Evolutionary conservation across 2,888 invertebrate genomes (phyloP), one percentile per base, ranked within the genome.

Genomic region (Chironomus tentans): DNA sequence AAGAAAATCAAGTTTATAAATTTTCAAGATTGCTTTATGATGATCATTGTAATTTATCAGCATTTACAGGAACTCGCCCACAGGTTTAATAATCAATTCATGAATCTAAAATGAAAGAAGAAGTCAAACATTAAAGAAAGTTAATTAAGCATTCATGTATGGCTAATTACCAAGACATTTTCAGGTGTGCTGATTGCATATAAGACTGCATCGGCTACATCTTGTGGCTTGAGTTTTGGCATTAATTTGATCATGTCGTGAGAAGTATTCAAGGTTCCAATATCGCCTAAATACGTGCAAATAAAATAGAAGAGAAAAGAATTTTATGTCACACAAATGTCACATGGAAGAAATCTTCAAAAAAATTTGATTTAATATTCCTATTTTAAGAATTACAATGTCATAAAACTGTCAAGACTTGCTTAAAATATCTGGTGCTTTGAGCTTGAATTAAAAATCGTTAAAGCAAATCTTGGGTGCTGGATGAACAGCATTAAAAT

Each of bases 141-240:
- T 56, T 61, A 7, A 2, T 72, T 56, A 15, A 56, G 15, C 38
- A n/a, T 50, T n/a, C 15, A 50, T n/a, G 1, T 15, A n/a, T 18
- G 56, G 56, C 18, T 56, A 18, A 56, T 77, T 77, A 81, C 80
- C 78, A 80, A 77, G 61, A 81, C 81, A 78, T 79, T 79, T 7
- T 80, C 79, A 24, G 80, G 80, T 68, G 79, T 79, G 38, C 78
- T 79, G 15, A 81, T 79, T 24, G 79, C 80, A 77, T 79, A 80
- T 76, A 79, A 77, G 68, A 81, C 78, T 6, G 81, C 80, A 70
- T 80, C 79, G 28, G 80, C 80, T 56, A 81, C 80, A 74, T 80
- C 80, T 46, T 78, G 78, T 38, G 80, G 78, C 12, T 18, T 78
- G 48, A 81, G 77, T 76, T 79, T 78, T 6, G 81, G 81, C 79